A percentile compares a stretch with the other conserved stretches of the same genome.
Conservation (phyloP, 2,888 invertebrate species). For the Oscheius sp. region DNA sequence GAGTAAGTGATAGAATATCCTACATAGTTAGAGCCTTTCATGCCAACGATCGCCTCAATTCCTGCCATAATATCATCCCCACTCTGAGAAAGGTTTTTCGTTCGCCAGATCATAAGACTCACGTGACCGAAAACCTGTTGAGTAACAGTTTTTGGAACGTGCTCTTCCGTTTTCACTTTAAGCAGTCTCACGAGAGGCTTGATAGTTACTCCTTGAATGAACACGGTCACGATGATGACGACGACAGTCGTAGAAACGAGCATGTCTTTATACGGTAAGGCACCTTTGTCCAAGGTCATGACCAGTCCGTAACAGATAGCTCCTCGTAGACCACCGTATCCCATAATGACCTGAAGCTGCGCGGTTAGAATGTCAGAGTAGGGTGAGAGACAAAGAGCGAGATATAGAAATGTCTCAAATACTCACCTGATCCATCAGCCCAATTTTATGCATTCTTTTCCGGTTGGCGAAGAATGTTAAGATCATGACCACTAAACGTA, state of each 20-base stretch:
- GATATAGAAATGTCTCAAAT: no score
- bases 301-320: constrained; percentile 91
- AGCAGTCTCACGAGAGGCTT: constrained; percentile 93
- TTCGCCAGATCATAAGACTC: neutral
- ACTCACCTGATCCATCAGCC: constrained; percentile 79
- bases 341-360: constrained; percentile 85
- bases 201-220: constrained; percentile 95
- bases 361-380: neutral
- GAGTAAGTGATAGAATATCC: neutral
- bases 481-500: constrained; percentile 77
- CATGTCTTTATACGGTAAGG: constrained; percentile 91
- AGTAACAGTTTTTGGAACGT: constrained; percentile 49
- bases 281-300: constrained; percentile 81
- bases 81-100: constrained; percentile 42
- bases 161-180: constrained; percentile 82
- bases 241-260: constrained; percentile 96
- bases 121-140: constrained; percentile 59
- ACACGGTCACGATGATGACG: constrained; percentile 98
- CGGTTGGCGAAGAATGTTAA: constrained; percentile 90
- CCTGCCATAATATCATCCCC: constrained; percentile 68
- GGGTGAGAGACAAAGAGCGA: neutral
- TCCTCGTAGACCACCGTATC: constrained; percentile 93
- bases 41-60: constrained; percentile 67
- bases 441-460: constrained; percentile 89
- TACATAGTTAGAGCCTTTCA: constrained; percentile 60